These are phyloP conservation scores for Mythimna ferrago DNA, from an alignment of 2,888 invertebrate genomes.

Conservation along the genomic window DNA sequence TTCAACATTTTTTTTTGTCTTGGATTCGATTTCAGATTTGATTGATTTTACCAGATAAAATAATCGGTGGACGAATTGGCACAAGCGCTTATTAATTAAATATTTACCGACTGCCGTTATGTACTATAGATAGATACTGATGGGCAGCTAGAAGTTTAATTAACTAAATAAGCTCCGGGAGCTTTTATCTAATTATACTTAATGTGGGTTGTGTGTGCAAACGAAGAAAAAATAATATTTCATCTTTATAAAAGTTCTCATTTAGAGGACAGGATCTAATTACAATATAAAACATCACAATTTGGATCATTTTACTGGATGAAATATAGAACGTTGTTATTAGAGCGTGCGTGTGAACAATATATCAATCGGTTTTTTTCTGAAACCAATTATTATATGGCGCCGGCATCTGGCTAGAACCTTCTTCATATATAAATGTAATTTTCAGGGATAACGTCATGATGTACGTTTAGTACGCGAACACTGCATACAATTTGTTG, in stretches of 20 bases:
- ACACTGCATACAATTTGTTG: slow-evolving; percentile 26
- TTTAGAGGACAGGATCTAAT: slow-evolving; percentile 36
- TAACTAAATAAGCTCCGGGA: slow-evolving; percentile 7
- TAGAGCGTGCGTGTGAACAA: slow-evolving; percentile 39
- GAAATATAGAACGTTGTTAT: slow-evolving; percentile 39
- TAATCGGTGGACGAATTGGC: neutral
- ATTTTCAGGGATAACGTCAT: slow-evolving; percentile 34
- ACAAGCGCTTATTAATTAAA: slow-evolving; percentile 13
- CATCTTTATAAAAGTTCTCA: neutral
- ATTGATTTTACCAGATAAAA: neutral
- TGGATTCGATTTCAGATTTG: neutral
- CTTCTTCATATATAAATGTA: slow-evolving; percentile 36
- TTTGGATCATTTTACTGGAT: slow-evolving; percentile 27
- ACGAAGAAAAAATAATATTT: neutral
- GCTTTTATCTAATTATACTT: neutral
- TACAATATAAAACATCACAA: slow-evolving; percentile 41
- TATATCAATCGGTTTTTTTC: slow-evolving; percentile 60
- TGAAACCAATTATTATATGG: slow-evolving; percentile 60
- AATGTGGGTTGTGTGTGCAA: neutral
- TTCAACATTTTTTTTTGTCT: neutral
- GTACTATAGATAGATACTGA: neutral
- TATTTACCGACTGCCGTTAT: neutral
- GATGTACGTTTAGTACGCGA: slow-evolving; percentile 35
- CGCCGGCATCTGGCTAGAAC: slow-evolving; percentile 48
- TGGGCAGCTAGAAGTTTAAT: slow-evolving; percentile 13